phyloP scores from a whole-genome alignment of 2,888 invertebrate genomes.

The Caenorhabditis angaria region DNA sequence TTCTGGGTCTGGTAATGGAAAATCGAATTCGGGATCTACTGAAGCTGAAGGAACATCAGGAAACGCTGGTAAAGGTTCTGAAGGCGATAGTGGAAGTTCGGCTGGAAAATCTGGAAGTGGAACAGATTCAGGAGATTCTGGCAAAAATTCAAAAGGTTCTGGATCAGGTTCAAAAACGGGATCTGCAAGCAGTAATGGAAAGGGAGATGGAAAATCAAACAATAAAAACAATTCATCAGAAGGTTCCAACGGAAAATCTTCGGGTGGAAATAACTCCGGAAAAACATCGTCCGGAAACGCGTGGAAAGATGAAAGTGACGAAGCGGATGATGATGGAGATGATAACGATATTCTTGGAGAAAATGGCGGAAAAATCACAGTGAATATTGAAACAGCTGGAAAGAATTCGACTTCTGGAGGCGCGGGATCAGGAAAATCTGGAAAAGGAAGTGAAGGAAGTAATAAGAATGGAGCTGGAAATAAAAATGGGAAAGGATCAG shows the following conservation, averaged over 20 bases:
- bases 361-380: conserved; percentile 7
- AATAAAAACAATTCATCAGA: too few species aligned
- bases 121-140: conserved; percentile 22
- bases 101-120: conserved; percentile 9
- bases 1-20: neutral
- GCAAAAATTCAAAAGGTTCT: conserved; percentile 11
- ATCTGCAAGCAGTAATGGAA: conserved; percentile 1
- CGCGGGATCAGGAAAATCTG: conserved; percentile 5
- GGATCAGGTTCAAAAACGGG: conserved; percentile 17
- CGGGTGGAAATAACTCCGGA: conserved; percentile 1
- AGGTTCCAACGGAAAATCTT: neutral
- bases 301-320: conserved; percentile 5
- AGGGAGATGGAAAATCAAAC: conserved; percentile 18
- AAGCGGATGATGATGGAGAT: conserved; percentile 4
- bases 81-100: neutral
- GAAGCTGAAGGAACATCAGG: neutral
- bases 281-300: neutral
- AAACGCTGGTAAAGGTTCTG: neutral
- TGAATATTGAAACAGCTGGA: conserved; percentile 13
- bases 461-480: conserved; percentile 10
- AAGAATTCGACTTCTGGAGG: neutral
- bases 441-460: conserved; percentile 1
- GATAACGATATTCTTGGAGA: conserved; percentile 1
- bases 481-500: neutral
- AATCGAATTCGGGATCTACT: neutral